Conservation (phyloP, 2,113 vertebrate species). For the Datnioides undecimradiatus region DNA sequence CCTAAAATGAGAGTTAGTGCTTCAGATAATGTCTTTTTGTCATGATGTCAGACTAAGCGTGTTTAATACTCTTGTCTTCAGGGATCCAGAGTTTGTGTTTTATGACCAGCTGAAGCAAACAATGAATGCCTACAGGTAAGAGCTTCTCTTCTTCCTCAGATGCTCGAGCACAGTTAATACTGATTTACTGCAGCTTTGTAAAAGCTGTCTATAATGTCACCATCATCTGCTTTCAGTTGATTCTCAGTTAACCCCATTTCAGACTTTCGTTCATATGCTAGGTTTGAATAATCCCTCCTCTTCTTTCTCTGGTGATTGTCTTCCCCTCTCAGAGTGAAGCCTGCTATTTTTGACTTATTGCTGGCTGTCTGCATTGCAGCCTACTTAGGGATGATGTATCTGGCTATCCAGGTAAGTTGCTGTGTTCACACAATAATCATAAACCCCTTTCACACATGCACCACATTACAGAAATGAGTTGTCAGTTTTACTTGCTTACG, state of each 20-base stretch:
- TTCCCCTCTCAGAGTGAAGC: constrained; percentile 90
- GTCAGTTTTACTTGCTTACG: not conserved
- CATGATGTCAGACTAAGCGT: not conserved
- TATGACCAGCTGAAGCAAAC: constrained; percentile 99
- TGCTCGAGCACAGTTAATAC: not conserved
- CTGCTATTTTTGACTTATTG: constrained; percentile 97
- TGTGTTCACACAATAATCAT: not conserved
- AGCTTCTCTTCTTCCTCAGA: not conserved
- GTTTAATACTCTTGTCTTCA: constrained; percentile 68
- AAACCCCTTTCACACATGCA: not conserved
- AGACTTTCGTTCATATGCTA: too few species aligned
- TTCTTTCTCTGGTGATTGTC: not conserved
- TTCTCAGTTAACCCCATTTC: too few species aligned
- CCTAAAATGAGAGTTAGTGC: too few species aligned
- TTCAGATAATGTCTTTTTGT: too few species aligned
- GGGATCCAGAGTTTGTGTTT: constrained; percentile 98
- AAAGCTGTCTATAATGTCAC: too few species aligned
- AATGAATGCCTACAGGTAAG: constrained; percentile 98
- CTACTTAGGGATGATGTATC: constrained; percentile 94
- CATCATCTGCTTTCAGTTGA: too few species aligned
- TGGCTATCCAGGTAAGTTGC: constrained; percentile 91
- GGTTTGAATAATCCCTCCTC: not conserved
- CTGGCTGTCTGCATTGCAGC: constrained; percentile 95
- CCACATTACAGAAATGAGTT: not conserved
- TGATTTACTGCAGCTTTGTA: too few species aligned